Percentiles rank a stretch among this genome's conserved stretches.
These are phyloP conservation scores for Gymnobelideus leadbeateri DNA, from an alignment of 2,113 vertebrate species.

Conservation along the genomic window DNA sequence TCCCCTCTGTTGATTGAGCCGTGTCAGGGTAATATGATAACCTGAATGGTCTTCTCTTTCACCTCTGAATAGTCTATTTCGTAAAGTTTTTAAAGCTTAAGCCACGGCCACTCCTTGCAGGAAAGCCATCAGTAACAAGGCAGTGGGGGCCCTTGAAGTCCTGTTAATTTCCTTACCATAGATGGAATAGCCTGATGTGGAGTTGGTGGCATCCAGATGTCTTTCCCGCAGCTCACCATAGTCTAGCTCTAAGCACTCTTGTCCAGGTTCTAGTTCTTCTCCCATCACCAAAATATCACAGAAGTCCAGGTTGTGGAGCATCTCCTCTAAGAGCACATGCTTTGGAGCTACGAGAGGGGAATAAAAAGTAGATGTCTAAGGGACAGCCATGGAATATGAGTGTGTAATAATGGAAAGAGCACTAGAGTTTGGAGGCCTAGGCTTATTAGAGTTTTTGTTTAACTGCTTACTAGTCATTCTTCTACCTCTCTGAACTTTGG, in stretches of 20 bases:
- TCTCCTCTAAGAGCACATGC: conserved; percentile 89
- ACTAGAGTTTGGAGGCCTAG: not conserved
- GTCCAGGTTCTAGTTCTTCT: conserved; percentile 89
- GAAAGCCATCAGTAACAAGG: not conserved
- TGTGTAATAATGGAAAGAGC: not conserved
- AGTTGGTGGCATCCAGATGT: conserved; percentile 96
- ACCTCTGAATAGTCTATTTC: too few species aligned
- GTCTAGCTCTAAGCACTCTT: conserved; percentile 93
- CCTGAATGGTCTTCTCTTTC: not conserved
- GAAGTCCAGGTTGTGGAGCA: conserved; percentile 96
- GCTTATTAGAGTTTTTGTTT: not conserved
- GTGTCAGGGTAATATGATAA: not conserved
- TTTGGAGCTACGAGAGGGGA: conserved; percentile 82
- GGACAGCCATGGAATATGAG: not conserved
- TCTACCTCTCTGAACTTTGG: not conserved
- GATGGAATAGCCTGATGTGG: conserved; percentile 95
- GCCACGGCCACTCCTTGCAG: not conserved
- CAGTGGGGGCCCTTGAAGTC: not conserved
- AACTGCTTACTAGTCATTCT: not conserved
- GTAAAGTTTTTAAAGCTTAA: not conserved
- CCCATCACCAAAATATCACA: conserved; percentile 95
- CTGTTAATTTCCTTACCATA: conserved; percentile 87
- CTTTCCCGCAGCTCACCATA: conserved; percentile 88
- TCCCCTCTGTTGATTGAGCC: not conserved
- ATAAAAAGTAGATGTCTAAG: not conserved